Base-by-base conservation (phyloP, 2,888 invertebrate genomes). In the Zootermopsis nevadensis region DNA sequence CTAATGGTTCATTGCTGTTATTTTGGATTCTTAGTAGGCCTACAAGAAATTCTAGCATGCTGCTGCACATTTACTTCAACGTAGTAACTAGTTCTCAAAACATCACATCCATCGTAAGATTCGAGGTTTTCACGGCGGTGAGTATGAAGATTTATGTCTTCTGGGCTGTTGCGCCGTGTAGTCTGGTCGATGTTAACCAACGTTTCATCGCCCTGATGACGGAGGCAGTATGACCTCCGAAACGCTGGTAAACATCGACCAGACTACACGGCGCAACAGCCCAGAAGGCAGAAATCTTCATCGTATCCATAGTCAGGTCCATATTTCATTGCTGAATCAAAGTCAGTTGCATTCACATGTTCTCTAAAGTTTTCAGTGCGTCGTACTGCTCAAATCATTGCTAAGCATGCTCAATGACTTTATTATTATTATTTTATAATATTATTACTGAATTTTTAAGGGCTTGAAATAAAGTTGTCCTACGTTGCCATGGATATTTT, bases 341-440 rank as follows among this genome's bases (percentile, higher is more conserved):
- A 72, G 12, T 31, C 33, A 19, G 10, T 33, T 74, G 31, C 19
- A 48, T 74, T 60, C n/a, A 27, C 27, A 27, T 60, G 15, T 27
- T 60, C 12, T 27, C 27, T 27, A n/a, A 4, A 60, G 6, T 35
- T 74, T 79, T 66, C 79, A 33, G 33, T 79, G 55, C 35, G 66
- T 81, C 38, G 66, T 81, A 80, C 72, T 84, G 84, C 84, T 84
- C 84, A 84, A 84, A 83, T 77, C 72, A 80, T 82, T 80, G 82
- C 77, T 83, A 83, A 83, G 80, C 80, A 81, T 83, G 83, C 83
- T 83, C 83, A 84, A 80, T 42, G 69, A 79, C 72, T 69, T 83
- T 81, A 53, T 33, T 60, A 81, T 72, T 38, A 27, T 33, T 38
- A 38, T 81, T 55, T 10, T 55, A 55, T 55, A n/a, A n/a, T 55